Evolutionary conservation across 1,140 invertebrate genomes (phyloP).

Genomic region (Eubasilissa regina): DNA sequence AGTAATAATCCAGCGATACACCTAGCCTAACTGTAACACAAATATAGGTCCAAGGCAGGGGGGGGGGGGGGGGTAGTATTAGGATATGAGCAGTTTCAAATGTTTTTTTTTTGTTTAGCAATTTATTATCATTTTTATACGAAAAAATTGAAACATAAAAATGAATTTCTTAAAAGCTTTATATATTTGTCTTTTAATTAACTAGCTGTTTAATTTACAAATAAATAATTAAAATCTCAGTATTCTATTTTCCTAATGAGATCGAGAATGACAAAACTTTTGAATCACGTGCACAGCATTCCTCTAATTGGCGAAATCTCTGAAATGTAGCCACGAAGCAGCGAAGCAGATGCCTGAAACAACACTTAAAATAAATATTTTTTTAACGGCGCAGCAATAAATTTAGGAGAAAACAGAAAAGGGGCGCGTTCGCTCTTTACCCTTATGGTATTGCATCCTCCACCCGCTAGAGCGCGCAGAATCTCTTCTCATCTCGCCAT

Average conservation of each 20-base stretch:
- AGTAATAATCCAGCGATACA: too few species aligned
- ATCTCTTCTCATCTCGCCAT: not conserved
- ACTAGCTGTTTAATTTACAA: not conserved
- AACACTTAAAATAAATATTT: constrained; percentile 31
- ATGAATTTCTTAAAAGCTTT: not conserved
- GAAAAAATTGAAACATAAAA: too few species aligned
- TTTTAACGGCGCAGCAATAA: constrained; percentile 35
- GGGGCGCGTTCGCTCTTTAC: constrained; percentile 29
- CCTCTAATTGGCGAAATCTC: not conserved
- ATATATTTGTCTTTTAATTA: not conserved
- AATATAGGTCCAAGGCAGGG: too few species aligned
- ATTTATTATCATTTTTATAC: not conserved
- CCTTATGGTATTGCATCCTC: constrained; percentile 15
- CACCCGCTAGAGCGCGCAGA: constrained; percentile 24
- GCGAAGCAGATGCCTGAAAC: constrained; percentile 13
- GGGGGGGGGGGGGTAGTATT: too few species aligned
- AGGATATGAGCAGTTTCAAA: too few species aligned
- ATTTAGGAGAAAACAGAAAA: constrained; percentile 32
- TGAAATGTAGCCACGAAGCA: constrained; percentile 17
- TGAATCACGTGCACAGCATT: too few species aligned
- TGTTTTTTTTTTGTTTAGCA: too few species aligned
- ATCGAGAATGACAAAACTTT: not conserved
- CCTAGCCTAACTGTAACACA: too few species aligned
- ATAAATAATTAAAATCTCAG: not conserved
- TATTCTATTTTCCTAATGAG: not conserved